Evolutionary conservation across 2,113 vertebrate genomes (phyloP).

Genomic region (Callipepla squamata): DNA sequence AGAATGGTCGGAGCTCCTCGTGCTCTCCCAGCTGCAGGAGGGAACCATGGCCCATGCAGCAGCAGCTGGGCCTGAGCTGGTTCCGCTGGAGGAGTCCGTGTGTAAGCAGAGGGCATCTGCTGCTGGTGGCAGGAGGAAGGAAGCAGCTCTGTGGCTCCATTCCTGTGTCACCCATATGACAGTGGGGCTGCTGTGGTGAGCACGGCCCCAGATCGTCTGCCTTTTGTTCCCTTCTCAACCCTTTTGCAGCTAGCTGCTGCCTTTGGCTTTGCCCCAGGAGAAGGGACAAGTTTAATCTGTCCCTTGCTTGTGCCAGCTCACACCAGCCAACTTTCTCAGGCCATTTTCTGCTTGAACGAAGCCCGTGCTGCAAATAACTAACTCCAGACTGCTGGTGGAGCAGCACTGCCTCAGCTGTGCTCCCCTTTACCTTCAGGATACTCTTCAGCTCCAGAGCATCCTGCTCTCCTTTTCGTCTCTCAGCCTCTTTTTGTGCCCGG

Average conservation of each 20-base stretch:
- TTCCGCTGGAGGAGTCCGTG: not conserved
- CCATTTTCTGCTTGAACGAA: not conserved
- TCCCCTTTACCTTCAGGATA: constrained; percentile 75
- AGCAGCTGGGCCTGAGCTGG: not conserved
- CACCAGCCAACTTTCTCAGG: not conserved
- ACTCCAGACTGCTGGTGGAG: not conserved
- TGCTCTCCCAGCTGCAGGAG: not conserved
- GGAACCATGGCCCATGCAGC: not conserved
- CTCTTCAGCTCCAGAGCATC: constrained; percentile 76
- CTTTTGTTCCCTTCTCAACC: not conserved
- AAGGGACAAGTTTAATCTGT: not conserved
- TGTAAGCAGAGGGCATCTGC: not conserved
- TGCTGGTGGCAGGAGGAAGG: not conserved
- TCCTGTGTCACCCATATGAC: not conserved
- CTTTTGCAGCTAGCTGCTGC: not conserved
- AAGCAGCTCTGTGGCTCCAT: not conserved
- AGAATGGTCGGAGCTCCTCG: not conserved
- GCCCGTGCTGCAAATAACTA: not conserved
- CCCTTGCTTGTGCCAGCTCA: not conserved
- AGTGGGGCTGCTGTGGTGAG: not conserved
- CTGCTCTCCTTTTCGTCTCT: constrained; percentile 66
- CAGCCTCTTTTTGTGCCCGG: constrained; percentile 77
- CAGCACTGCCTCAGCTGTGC: not conserved
- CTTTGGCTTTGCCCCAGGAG: not conserved
- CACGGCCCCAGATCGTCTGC: accelerated